Evolutionary conservation across 35 echinoderm and acorn worm species (phyloP).

Genomic region (Anneissia japonica): DNA sequence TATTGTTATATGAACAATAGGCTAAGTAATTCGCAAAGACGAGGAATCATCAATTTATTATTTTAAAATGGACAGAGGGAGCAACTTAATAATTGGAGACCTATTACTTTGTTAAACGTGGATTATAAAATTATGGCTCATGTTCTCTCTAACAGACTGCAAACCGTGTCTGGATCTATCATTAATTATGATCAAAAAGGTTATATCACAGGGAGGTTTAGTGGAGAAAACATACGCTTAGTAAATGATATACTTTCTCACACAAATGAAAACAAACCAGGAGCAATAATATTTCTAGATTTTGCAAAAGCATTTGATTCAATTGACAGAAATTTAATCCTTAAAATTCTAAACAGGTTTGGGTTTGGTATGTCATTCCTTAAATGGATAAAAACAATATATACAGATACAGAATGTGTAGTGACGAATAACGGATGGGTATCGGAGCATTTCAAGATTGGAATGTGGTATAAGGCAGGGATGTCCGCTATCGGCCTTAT

Average conservation of each 20-base stretch:
- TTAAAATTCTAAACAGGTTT: background rate
- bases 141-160: background rate
- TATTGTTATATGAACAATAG: background rate
- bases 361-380: background rate
- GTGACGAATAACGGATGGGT: background rate
- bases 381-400: background rate
- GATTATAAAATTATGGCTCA: background rate
- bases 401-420: background rate
- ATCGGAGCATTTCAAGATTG: background rate
- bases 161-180: background rate
- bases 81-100: background rate
- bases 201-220: background rate
- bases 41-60: background rate
- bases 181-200: background rate
- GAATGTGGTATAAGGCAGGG: background rate
- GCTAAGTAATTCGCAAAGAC: background rate
- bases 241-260: background rate
- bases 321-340: background rate
- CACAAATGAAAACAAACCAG: background rate
- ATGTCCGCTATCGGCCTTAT: background rate
- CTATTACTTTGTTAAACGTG: background rate
- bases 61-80: background rate
- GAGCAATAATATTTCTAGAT: background rate
- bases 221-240: background rate
- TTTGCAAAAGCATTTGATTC: background rate